These are phyloP conservation scores for Xyrauchen texanus DNA, from an alignment of 2,113 vertebrate species.

Conservation along the genomic window DNA sequence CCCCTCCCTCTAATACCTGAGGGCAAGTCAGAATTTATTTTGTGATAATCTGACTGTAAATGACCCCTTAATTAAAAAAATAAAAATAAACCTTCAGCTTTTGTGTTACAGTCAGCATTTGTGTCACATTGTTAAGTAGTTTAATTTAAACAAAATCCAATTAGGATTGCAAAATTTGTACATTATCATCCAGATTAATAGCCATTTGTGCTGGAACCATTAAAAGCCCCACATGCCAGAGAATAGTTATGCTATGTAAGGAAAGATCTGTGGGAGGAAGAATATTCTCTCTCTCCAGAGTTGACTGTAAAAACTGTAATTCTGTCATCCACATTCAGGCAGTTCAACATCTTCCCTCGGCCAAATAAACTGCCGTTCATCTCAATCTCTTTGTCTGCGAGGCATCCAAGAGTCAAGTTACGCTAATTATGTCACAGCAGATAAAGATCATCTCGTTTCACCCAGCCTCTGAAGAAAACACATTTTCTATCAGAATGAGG, in stretches of 20 bases:
- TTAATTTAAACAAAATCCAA: neutral
- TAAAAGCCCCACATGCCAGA: conserved; percentile 8
- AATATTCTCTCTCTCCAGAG: conserved; percentile 1
- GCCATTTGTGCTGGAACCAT: neutral
- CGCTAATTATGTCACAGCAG: neutral
- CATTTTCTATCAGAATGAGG: no score
- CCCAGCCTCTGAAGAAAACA: neutral
- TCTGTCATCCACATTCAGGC: conserved; percentile 8
- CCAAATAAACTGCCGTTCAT: conserved; percentile 1
- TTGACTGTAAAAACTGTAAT: neutral
- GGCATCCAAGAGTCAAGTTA: conserved; percentile 13
- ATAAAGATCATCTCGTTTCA: neutral
- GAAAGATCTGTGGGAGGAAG: neutral
- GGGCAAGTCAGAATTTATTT: no score
- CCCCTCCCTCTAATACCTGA: no score
- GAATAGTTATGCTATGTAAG: conserved; percentile 21
- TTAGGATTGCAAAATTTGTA: neutral
- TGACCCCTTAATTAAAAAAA: no score
- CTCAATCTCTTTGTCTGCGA: neutral
- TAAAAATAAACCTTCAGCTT: no score
- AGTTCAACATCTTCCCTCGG: neutral
- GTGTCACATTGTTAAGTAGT: no score
- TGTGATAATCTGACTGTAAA: no score
- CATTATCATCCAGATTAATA: neutral
- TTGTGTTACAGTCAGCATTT: no score